These are phyloP conservation scores for Perdita meconis DNA, from an alignment of 2,888 invertebrate species.

Conservation along the genomic window DNA sequence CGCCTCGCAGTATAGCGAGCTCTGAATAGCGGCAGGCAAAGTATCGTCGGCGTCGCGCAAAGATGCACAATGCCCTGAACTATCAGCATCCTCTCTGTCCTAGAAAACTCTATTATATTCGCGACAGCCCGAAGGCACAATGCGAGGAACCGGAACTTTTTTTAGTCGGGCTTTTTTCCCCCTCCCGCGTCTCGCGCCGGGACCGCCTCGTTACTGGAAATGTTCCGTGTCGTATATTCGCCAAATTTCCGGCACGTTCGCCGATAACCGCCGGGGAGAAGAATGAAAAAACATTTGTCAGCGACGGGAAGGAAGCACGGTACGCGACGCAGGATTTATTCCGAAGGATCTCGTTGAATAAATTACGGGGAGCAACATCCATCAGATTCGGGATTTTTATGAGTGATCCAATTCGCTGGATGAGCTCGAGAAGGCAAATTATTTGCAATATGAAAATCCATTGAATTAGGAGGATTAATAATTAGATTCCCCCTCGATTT, in stretches of 20 bases:
- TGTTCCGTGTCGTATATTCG: slow-evolving; percentile 57
- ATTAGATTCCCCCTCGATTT: too few species aligned
- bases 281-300: slow-evolving; percentile 59
- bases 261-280: slow-evolving; percentile 48
- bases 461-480: too few species aligned
- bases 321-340: slow-evolving; percentile 41
- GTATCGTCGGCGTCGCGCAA: slow-evolving; percentile 48
- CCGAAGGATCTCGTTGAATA: slow-evolving; percentile 35
- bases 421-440: too few species aligned
- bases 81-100: slow-evolving; percentile 65
- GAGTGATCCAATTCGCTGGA: too few species aligned
- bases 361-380: slow-evolving; percentile 36
- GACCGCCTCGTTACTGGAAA: slow-evolving; percentile 54
- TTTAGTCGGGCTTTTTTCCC: slow-evolving; percentile 14
- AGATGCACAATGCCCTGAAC: slow-evolving; percentile 66
- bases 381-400: not conserved
- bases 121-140: slow-evolving; percentile 54
- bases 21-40: slow-evolving; percentile 49
- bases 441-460: too few species aligned
- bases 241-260: slow-evolving; percentile 61
- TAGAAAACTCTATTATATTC: slow-evolving; percentile 68
- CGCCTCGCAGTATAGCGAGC: slow-evolving; percentile 25
- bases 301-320: slow-evolving; percentile 44
- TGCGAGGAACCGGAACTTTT: slow-evolving; percentile 54
- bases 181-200: not conserved